Evolutionary conservation across 2,888 invertebrate species (phyloP).

Genomic region (Eueremaeus valkanovi): DNA sequence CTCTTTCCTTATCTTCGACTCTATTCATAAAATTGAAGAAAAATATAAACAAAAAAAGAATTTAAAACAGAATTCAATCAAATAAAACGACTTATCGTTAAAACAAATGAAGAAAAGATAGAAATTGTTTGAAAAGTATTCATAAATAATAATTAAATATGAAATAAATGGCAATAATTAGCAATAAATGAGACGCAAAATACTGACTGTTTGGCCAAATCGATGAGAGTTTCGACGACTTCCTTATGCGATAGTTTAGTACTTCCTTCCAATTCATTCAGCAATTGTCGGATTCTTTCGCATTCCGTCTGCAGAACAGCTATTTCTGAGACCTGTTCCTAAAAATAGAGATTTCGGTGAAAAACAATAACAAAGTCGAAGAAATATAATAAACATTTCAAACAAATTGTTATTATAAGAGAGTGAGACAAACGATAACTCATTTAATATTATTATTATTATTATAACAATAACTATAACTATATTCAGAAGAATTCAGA

Average conservation of each 20-base stretch:
- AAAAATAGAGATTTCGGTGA: not conserved
- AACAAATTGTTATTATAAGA: no score
- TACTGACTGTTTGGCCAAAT: conserved; percentile 9
- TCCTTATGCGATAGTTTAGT: not conserved
- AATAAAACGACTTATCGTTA: no score
- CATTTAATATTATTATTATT: not conserved
- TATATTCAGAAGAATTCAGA: no score
- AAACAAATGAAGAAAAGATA: no score
- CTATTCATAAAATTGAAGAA: no score
- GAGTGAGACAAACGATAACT: not conserved
- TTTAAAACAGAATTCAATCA: no score
- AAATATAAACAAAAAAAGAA: no score
- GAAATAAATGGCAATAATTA: no score
- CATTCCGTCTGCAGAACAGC: not conserved
- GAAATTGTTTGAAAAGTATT: no score
- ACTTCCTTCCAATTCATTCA: not conserved
- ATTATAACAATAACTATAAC: no score
- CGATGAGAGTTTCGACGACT: not conserved
- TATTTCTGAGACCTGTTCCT: conserved; percentile 20
- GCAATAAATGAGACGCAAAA: not conserved
- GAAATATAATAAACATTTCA: not conserved
- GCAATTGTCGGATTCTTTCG: conserved; percentile 7
- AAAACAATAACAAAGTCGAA: not conserved
- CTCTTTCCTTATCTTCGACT: no score
- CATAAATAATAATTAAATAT: no score